Evolutionary conservation across 2,888 invertebrate species (phyloP), one percentile per base, ranked within the genome.

Genomic region (Kryphioiulus occultus): DNA sequence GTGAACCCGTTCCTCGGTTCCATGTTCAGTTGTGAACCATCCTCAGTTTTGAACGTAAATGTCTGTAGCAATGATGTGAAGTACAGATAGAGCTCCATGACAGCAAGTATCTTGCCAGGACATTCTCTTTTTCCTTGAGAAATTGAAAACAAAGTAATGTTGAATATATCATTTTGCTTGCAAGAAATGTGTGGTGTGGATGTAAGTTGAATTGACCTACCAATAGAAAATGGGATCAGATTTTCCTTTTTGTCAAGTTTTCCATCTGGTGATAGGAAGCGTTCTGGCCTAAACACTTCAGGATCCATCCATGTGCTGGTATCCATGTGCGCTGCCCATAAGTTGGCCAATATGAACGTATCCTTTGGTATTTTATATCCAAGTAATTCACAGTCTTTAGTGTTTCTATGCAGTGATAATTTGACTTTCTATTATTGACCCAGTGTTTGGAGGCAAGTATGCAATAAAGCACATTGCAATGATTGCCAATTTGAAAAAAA

Each of bases 191-290:
- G 26, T 17, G n/a, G 10, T 22, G 32, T 42, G 0, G 19, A 1
- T 2, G n/a, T 85, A 15, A 3, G 4, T 42, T 82, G 17, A 2
- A 1, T 82, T 39, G 32, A 32, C 35, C 19, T 15, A 88, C 88
- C 88, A 26, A 88, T 84, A 19, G 88, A 86, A 22, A 88, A 88
- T n/a, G 88, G 88, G 39, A 88, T 88, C 26, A 88, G 85, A 30
- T 86, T 84, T 5, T 88, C 87, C 2, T 88, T 86, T 68, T 85
- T 85, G 1, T 30, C 88, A 39, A 88, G 39, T 88, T 87, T 35
- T 17, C 88, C 87, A 26, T 88, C 68, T 17, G 78, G 85, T 87
- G 86, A 85, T 15, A 88, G 26, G 78, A 88, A 88, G n/a, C 88
- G 83, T 39, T 88, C 88, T 0, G 88, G 88, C 10, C 78, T 53